Evolutionary conservation across 1,140 invertebrate species (phyloP).

Genomic region (Mya arenaria): DNA sequence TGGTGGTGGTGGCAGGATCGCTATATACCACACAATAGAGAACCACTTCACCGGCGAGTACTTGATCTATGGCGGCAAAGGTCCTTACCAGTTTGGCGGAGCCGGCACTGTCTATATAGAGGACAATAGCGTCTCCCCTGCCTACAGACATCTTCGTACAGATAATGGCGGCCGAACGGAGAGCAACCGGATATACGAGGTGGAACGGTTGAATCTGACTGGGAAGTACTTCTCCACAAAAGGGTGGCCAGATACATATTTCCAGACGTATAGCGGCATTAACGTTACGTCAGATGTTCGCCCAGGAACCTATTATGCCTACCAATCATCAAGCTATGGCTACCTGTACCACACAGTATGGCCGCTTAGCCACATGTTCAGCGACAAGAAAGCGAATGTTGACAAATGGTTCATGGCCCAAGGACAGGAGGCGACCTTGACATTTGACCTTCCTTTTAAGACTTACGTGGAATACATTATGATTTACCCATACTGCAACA

Average conservation of each 20-base stretch:
- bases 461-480: conserved; percentile 60
- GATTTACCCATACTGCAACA: conserved; percentile 62
- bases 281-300: conserved; percentile 48
- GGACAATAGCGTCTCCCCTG: conserved; percentile 43
- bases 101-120: conserved; percentile 70
- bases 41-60: conserved; percentile 69
- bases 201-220: conserved; percentile 60
- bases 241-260: not conserved
- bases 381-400: conserved; percentile 38
- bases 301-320: conserved; percentile 16
- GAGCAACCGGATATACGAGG: conserved; percentile 61
- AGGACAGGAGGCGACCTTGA: conserved; percentile 30
- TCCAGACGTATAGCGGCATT: conserved; percentile 52
- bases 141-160: conserved; percentile 58
- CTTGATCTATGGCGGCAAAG: conserved; percentile 68
- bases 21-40: conserved; percentile 65
- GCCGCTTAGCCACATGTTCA: conserved; percentile 41
- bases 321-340: not conserved
- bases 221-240: conserved; percentile 31
- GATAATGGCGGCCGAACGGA: conserved; percentile 61
- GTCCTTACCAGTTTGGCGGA: conserved; percentile 63
- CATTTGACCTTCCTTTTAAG: conserved; percentile 59
- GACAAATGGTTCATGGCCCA: conserved; percentile 28
- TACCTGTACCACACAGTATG: conserved; percentile 14
- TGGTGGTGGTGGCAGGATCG: conserved; percentile 72